phyloP scores from a whole-genome alignment of 2,888 invertebrate species.

The Monoplex corrugatus region DNA sequence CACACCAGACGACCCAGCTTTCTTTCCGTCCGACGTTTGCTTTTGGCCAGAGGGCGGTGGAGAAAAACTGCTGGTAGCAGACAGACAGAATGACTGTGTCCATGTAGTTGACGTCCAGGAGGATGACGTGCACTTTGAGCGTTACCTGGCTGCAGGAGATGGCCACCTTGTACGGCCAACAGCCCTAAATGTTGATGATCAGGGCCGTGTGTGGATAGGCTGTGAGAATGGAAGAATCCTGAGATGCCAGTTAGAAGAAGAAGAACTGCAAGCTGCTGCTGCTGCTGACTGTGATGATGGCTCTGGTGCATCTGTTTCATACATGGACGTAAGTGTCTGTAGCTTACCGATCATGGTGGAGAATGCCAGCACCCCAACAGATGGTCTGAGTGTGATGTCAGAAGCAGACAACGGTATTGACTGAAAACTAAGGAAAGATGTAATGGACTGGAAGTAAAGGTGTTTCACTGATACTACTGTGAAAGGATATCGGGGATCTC shows the following conservation, averaged over 20 bases:
- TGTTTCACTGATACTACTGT: too few species aligned
- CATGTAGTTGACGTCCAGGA: not conserved
- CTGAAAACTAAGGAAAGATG: too few species aligned
- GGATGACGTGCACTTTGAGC: not conserved
- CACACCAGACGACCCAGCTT: not conserved
- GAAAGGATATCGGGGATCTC: too few species aligned
- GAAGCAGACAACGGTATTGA: too few species aligned
- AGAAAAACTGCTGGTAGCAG: conserved; percentile 19
- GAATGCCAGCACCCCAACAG: too few species aligned
- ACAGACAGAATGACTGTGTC: conserved; percentile 33
- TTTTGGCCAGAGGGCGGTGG: not conserved
- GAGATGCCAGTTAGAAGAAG: not conserved
- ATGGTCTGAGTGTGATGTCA: too few species aligned
- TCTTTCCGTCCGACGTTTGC: conserved; percentile 31
- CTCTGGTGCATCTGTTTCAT: not conserved
- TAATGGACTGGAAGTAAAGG: too few species aligned
- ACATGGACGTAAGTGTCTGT: not conserved
- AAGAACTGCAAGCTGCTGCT: not conserved
- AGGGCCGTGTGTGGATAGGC: not conserved
- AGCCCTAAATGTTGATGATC: not conserved
- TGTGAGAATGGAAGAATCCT: conserved; percentile 18
- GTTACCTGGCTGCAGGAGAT: conserved; percentile 40
- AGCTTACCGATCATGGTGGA: not conserved
- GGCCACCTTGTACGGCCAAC: conserved; percentile 10
- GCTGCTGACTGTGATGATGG: not conserved